Conservation (phyloP, 2,113 vertebrate genomes). For the Cyprinodon variegatus region DNA sequence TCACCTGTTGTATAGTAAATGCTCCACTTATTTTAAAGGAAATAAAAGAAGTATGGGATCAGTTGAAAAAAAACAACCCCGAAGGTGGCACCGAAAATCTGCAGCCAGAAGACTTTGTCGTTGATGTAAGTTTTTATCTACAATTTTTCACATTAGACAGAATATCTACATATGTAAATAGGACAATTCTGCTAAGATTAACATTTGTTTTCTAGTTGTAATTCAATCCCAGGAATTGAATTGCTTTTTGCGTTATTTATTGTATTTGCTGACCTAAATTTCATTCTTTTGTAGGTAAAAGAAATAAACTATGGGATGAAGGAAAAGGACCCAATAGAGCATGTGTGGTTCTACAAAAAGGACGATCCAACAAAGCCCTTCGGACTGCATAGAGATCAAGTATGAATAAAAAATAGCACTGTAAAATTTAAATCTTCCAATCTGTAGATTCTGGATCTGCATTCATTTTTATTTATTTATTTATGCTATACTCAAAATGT, state of each 20-base stretch:
- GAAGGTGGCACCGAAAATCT: too few relatives aligned
- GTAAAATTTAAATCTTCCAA: not conserved
- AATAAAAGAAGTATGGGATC: too few relatives aligned
- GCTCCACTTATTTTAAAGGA: too few relatives aligned
- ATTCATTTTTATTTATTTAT: not conserved
- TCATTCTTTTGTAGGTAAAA: not conserved
- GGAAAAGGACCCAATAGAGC: not conserved
- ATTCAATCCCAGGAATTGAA: too few relatives aligned
- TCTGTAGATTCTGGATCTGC: not conserved
- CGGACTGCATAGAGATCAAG: accelerated
- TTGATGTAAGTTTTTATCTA: too few relatives aligned
- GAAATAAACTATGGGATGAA: not conserved
- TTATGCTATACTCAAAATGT: not conserved
- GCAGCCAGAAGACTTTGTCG: too few relatives aligned
- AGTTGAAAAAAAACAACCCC: too few relatives aligned
- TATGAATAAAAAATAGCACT: not conserved
- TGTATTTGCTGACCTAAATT: not conserved
- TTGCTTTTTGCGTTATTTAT: not conserved
- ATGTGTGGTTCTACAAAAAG: not conserved
- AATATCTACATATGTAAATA: too few relatives aligned
- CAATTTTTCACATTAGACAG: too few relatives aligned
- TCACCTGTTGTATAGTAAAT: too few relatives aligned
- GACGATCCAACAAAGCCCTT: not conserved
- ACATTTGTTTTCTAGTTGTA: too few relatives aligned
- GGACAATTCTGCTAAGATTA: too few relatives aligned